Base-by-base conservation (phyloP, 2,888 invertebrate genomes). In the Callyntrura sp. region DNA sequence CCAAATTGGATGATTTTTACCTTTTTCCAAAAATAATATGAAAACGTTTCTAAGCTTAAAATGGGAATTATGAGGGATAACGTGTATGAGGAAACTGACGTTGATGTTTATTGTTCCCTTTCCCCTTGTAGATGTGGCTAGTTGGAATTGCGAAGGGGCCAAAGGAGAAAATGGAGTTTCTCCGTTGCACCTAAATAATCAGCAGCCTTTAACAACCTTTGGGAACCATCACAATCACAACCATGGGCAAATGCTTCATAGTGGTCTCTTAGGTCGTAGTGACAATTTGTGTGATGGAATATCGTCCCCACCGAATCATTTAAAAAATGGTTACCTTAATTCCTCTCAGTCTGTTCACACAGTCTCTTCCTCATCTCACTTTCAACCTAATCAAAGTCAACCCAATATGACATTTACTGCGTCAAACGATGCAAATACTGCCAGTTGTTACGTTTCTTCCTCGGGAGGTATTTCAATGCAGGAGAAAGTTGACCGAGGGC, bases 111-210 rank as follows among this genome's bases (percentile, higher is more conserved):
- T 45, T 23, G 43, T 14, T 73, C 20, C 48, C 28, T 65, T 12
- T 35, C 35, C 2, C 35, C 48, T 90, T 90, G 17, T 73, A 93
- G 93, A 93, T 87, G 91, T 90, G 57, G 90, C 91, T 25, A 93
- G 83, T 88, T 93, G 93, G 93, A 92, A 91, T 79, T 92, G 91
- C 87, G 93, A 93, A 85, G 92, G 92, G 70, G 88, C 92, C 70
- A 93, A 93, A 86, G 92, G 90, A 73, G 93, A 93, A 81, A 93
- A 93, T 88, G 92, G 85, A 78, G 73, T 91, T 51, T 91, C 91
- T 17, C 91, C 93, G 73, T 85, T 92, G 82, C 92, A 92, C 87
- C 89, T 93, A 79, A 93, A 91, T 84, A 93, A 92, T 90, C 93
- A 92, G 65, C 90, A 90, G 85, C 90, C 85, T 48, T 90, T 93